Conservation (phyloP, 2,888 invertebrate genomes). For the Biston betularia region DNA sequence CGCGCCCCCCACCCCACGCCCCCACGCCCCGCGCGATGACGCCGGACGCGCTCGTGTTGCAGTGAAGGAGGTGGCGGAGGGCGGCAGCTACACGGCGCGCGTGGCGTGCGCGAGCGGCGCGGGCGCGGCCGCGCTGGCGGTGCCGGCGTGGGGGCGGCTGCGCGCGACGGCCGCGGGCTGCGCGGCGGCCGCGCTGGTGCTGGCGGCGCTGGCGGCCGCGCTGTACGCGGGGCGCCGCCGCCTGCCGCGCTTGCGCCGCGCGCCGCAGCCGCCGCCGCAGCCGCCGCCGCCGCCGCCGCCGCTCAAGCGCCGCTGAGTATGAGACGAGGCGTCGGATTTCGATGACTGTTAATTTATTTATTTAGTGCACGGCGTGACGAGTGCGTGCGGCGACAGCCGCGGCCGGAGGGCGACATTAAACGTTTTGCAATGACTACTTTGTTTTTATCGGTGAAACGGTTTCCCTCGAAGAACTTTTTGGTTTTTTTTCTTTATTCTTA, state of each 20-base stretch:
- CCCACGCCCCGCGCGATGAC: too few species aligned
- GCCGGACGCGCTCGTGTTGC: slow-evolving; percentile 46
- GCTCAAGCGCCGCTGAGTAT: slow-evolving; percentile 15
- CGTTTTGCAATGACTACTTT: too few species aligned
- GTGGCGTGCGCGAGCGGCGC: slow-evolving; percentile 92
- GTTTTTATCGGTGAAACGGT: too few species aligned
- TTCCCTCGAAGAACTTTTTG: too few species aligned
- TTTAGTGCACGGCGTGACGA: slow-evolving; percentile 1
- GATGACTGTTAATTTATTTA: slow-evolving; percentile 9
- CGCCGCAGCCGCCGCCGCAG: slow-evolving; percentile 48
- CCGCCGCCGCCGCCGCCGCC: slow-evolving; percentile 48
- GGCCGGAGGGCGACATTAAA: too few species aligned
- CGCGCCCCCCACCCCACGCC: too few species aligned
- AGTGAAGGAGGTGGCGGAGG: slow-evolving; percentile 91
- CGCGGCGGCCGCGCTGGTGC: slow-evolving; percentile 89
- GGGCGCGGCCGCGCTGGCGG: slow-evolving; percentile 88
- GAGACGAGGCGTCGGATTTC: not conserved
- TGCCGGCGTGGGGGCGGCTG: slow-evolving; percentile 90
- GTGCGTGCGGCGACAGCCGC: too few species aligned
- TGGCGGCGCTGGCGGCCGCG: slow-evolving; percentile 88
- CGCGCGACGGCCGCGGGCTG: slow-evolving; percentile 90
- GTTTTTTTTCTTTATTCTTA: too few species aligned
- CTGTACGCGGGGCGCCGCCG: slow-evolving; percentile 77
- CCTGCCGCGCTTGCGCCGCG: slow-evolving; percentile 44
- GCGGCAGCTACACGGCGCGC: slow-evolving; percentile 90